Percentiles rank a stretch among this genome's conserved stretches.
Conservation (phyloP, 1,140 invertebrate genomes). For the Heliconius nattereri region DNA sequence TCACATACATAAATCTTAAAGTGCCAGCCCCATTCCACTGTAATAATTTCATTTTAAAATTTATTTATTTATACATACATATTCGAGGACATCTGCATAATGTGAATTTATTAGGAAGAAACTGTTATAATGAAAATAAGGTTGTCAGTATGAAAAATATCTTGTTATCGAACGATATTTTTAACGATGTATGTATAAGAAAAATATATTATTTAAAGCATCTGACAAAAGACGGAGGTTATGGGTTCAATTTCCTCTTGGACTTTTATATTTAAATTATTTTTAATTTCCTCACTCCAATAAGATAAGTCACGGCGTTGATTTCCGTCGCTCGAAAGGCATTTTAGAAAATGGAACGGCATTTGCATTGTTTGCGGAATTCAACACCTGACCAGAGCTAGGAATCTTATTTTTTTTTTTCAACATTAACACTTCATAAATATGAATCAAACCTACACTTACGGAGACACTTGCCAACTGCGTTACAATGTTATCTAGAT, state of each 20-base stretch:
- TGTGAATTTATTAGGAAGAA: conserved; percentile 18
- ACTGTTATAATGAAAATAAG: not conserved
- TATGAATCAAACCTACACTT: not conserved
- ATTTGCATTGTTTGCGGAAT: too few species aligned
- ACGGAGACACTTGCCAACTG: not conserved
- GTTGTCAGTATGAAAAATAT: not conserved
- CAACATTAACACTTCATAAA: too few species aligned
- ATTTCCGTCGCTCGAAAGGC: not conserved
- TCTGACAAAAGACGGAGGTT: not conserved
- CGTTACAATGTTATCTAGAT: not conserved
- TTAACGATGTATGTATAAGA: too few species aligned
- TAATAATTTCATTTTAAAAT: conserved; percentile 22
- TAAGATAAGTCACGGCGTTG: not conserved
- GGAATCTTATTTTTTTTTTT: too few species aligned
- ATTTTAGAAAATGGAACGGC: not conserved
- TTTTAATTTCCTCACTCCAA: not conserved
- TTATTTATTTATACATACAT: not conserved
- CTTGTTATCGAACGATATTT: conserved; percentile 2
- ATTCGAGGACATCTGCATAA: conserved; percentile 20
- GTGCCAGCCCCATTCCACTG: conserved; percentile 5
- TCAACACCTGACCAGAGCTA: too few species aligned
- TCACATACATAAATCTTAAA: conserved; percentile 21
- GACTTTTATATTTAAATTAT: not conserved
- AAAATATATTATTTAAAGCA: not conserved
- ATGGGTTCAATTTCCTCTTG: not conserved